phyloP scores from a whole-genome alignment of 2,113 vertebrate genomes.

The Lepisosteus oculatus region DNA sequence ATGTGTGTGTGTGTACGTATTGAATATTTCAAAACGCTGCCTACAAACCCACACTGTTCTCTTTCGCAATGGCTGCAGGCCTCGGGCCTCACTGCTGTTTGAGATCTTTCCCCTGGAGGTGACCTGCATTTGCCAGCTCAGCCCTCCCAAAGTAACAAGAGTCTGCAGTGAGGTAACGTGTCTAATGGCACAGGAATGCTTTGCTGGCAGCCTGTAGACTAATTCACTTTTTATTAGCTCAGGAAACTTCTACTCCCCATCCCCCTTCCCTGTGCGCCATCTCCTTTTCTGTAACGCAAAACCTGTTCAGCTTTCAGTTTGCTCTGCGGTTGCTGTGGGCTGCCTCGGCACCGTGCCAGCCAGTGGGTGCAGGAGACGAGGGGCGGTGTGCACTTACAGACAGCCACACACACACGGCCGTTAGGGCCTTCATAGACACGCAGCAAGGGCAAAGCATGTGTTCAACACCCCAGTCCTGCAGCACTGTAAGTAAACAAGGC shows the following conservation, averaged over 20 bases:
- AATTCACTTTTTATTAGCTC: slow-evolving; percentile 60
- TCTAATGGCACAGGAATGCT: slow-evolving; percentile 69
- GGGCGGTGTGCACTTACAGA: slow-evolving; percentile 51
- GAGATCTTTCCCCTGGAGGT: slow-evolving; percentile 38
- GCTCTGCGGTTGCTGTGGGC: slow-evolving; percentile 14
- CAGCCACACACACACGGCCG: slow-evolving; percentile 19
- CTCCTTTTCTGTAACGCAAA: slow-evolving; percentile 29
- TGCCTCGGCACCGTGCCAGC: slow-evolving; percentile 37
- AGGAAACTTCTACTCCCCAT: slow-evolving; percentile 52
- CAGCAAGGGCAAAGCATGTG: not conserved
- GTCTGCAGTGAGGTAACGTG: slow-evolving; percentile 60
- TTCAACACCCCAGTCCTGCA: slow-evolving; percentile 19
- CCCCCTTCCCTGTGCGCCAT: slow-evolving; percentile 41
- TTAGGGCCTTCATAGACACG: not conserved
- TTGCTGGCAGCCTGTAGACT: slow-evolving; percentile 58
- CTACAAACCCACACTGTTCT: too few relatives aligned
- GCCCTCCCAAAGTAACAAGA: slow-evolving; percentile 61
- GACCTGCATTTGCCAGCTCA: slow-evolving; percentile 63
- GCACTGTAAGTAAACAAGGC: slow-evolving; percentile 32
- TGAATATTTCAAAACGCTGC: too few relatives aligned
- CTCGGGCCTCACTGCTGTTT: slow-evolving; percentile 25
- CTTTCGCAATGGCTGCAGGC: too few relatives aligned
- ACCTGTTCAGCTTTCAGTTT: slow-evolving; percentile 45
- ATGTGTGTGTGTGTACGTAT: too few relatives aligned
- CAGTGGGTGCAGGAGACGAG: slow-evolving; percentile 36